phyloP scores from a whole-genome alignment of 2,888 invertebrate genomes.

The Diachrysia chrysitis region DNA sequence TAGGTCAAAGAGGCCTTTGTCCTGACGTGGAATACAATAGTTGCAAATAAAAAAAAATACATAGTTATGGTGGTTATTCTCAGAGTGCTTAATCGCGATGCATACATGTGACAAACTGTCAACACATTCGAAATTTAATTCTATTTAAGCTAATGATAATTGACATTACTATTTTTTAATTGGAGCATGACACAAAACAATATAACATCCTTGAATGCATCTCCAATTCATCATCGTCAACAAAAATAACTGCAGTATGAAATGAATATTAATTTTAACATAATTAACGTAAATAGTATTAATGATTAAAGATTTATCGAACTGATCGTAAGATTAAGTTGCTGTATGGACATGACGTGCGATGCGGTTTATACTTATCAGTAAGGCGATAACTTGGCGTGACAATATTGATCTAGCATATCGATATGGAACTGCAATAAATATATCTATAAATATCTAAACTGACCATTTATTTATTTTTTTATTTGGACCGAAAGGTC shows the following conservation, averaged over 20 bases:
- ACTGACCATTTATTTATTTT: neutral
- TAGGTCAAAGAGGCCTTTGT: too few species aligned
- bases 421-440: neutral
- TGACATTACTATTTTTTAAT: too few species aligned
- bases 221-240: neutral
- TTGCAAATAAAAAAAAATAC: too few species aligned
- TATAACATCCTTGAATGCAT: too few species aligned
- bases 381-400: neutral
- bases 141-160: too few species aligned
- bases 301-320: neutral
- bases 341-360: neutral
- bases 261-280: neutral
- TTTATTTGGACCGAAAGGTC: neutral
- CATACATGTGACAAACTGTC: too few species aligned
- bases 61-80: too few species aligned
- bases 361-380: neutral
- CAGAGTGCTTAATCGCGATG: too few species aligned
- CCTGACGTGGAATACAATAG: too few species aligned
- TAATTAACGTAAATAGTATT: neutral
- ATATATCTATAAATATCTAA: neutral
- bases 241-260: neutral
- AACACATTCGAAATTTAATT: too few species aligned
- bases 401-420: neutral
- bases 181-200: too few species aligned
- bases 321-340: neutral